Evolutionary conservation across 2,797 vertebrate genomes (phyloP), one percentile per base, ranked within the genome.

Genomic region (Otolemur crassicaudatus): DNA sequence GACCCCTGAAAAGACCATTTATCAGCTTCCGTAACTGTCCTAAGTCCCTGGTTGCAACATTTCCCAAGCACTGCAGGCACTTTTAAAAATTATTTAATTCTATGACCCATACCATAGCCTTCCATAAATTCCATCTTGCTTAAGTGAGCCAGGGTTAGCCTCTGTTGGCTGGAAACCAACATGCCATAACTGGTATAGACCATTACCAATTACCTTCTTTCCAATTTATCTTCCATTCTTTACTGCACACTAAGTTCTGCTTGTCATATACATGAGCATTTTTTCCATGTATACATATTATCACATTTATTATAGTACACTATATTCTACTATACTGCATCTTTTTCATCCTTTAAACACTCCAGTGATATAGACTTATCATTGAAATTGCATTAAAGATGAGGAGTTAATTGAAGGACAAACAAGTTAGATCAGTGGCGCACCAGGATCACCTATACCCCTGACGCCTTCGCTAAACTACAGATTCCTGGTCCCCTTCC

Each of bases 91-190:
- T 77, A 27, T 63, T 77, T 79, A 49, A 92, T 87, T 87, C 31
- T 91, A 27, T 43, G 56, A 89, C 49, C 69, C 88, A 85, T 11
- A 34, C 56, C 20, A 58, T 67, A 79, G 49, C n/a, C 56, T 75
- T 88, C 83, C 63, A 63, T 79, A 91, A 88, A 82, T 91, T 91
- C 40, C 58, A 82, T 72, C 91, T 93, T 95, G 23, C 43, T 88
- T 73, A 67, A 88, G 43, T 80, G 92, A 95, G 27, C 43, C 17
- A 87, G 23, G 29, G 31, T 67, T 43, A 65, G n/a, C 53, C 95
- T 82, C 82, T 88, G 23, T 76, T 88, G 83, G 56, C 49, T 91
- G 56, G 23, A 93, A 81, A 75, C 25, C 65, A 37, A 94, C 89
- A 31, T 34, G 53, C 14, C 69, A 19, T 72, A 77, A 79, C 22